Base-by-base conservation (phyloP, 1,140 invertebrate species). In the Cataglyphis hispanica region DNA sequence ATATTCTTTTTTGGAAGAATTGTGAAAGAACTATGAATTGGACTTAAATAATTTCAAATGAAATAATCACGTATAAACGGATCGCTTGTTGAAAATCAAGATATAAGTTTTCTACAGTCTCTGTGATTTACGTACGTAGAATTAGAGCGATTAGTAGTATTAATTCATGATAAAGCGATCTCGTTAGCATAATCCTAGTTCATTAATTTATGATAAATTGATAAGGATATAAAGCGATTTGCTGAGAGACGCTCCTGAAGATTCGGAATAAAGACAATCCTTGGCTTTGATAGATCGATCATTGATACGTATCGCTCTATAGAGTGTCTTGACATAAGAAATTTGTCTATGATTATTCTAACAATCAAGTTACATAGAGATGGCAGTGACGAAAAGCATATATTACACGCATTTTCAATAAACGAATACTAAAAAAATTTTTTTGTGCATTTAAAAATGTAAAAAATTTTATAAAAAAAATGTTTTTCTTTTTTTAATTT, bases 121-220 rank as follows among this genome's bases (percentile, higher is more conserved):
- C n/a, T 43, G 40, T 27, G 40, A 34, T 76, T 56, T 61, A 31
- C 16, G 16, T 61, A 22, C 25, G 3, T 13, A 19, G 11, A 25
- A 56, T 25, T 8, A 7, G 27, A 43, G 25, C 25, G 74, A 76
- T 31, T 37, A 13, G 22, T 8, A 22, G 31, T 69, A 80, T 80
- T 37, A 80, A 80, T 10, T 67, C 25, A 10, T 53, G 61, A 80
- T 69, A 56, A 80, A 69, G 63, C 37, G 37, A 67, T 6, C 64
- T 22, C n/a, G 34, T 67, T 22, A 37, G 50, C 43, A 40, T 80
- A 80, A 80, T 80, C 61, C 76, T 80, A 27, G 76, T 80, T 80
- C 43, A 31, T 46, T 69, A 80, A 80, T 80, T 69, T 80, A 80
- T 69, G 46, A 78, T 31, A 46, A 22, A 69, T 56, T 80, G 76